phyloP scores from a whole-genome alignment of 2,888 invertebrate genomes.

The Lacanobia wlatinum region DNA sequence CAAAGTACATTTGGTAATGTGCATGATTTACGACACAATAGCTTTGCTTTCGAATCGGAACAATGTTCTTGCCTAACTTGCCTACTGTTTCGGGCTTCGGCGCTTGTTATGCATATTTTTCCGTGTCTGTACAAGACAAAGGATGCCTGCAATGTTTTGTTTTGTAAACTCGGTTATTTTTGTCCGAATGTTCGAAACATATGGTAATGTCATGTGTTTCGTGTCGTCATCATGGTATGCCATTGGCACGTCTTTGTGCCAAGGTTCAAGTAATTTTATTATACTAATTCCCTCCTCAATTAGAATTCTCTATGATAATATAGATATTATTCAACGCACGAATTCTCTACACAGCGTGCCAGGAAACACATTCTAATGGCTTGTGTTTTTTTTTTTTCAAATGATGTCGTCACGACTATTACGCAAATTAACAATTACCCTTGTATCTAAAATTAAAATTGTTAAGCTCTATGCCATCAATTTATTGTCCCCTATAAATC shows the following conservation, averaged over 20 bases:
- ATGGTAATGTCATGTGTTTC: conserved; percentile 40
- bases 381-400: conserved; percentile 17
- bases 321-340: conserved; percentile 40
- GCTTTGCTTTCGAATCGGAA: conserved; percentile 18
- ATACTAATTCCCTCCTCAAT: conserved; percentile 32
- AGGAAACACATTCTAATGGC: conserved; percentile 20
- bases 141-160: conserved; percentile 11
- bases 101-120: conserved; percentile 13
- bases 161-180: conserved; percentile 38
- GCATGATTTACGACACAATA: conserved; percentile 2
- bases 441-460: not conserved
- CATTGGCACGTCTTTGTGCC: conserved; percentile 57
- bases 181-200: conserved; percentile 16
- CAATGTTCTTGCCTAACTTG: conserved; percentile 21
- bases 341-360: conserved; percentile 8
- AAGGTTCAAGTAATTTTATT: conserved; percentile 44
- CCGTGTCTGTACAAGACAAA: conserved; percentile 25
- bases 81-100: not conserved
- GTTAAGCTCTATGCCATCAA: not conserved
- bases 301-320: conserved; percentile 33
- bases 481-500: not conserved
- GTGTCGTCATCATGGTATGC: conserved; percentile 34
- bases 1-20: conserved; percentile 5
- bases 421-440: not conserved
- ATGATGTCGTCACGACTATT: not conserved